These are phyloP conservation scores for Acrocyrtus sp. DNA, from an alignment of 2,888 invertebrate genomes.

Conservation along the genomic window DNA sequence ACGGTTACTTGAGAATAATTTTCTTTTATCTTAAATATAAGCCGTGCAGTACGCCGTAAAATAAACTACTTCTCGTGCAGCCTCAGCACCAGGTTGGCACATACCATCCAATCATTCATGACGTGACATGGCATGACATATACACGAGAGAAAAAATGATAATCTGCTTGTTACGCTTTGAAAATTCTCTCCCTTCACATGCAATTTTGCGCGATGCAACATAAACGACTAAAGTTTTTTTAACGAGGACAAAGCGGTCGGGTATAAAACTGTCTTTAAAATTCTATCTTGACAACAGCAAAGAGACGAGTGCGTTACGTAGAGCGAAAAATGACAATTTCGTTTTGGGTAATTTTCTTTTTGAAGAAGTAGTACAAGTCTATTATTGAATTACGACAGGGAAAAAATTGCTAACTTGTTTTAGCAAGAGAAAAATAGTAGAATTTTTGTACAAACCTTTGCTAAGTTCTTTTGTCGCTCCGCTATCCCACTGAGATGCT, in stretches of 20 bases:
- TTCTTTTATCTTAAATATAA: not conserved
- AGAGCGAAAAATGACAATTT: not conserved
- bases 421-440: conserved; percentile 1
- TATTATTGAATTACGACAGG: conserved; percentile 28
- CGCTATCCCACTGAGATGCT: conserved; percentile 59
- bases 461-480: conserved; percentile 49
- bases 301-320: conserved; percentile 24
- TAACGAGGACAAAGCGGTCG: conserved; percentile 26
- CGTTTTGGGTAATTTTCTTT: conserved; percentile 31
- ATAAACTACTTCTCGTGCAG: not conserved
- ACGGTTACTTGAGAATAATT: not conserved
- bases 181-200: not conserved
- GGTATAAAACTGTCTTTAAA: conserved; percentile 8
- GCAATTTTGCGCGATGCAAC: conserved; percentile 30
- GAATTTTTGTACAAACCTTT: conserved; percentile 29
- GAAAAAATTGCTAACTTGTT: conserved; percentile 13
- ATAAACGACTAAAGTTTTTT: conserved; percentile 31
- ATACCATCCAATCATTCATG: conserved; percentile 29
- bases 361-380: conserved; percentile 33
- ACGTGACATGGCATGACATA: conserved; percentile 18
- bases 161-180: not conserved
- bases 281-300: conserved; percentile 8
- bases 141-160: conserved; percentile 13
- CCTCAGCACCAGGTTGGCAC: not conserved
- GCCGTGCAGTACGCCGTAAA: not conserved